Evolutionary conservation across 2,888 invertebrate species (phyloP).

Genomic region (Rugalucina vietnamica): DNA sequence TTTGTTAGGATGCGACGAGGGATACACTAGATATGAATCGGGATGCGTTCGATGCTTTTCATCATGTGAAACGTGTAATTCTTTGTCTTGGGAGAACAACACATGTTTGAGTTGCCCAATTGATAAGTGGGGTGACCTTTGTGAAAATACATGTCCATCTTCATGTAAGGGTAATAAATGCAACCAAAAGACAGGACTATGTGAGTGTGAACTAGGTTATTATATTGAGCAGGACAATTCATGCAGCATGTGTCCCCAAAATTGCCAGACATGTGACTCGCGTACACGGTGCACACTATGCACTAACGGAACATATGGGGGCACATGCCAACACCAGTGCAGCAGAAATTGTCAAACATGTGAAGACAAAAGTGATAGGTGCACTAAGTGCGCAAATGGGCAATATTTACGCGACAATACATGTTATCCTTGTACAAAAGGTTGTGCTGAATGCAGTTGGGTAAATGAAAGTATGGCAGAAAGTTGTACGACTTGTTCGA

Average conservation of each 20-base stretch:
- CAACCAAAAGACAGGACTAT: background rate
- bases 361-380: background rate
- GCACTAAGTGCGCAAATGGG: background rate
- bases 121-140: background rate
- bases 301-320: background rate
- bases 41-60: background rate
- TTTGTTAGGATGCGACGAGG: background rate
- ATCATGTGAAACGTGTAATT: background rate
- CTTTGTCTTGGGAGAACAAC: background rate
- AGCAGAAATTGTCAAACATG: background rate
- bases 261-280: background rate
- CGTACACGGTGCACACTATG: background rate
- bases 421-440: background rate
- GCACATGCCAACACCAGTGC: constrained; percentile 1
- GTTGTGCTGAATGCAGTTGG: background rate
- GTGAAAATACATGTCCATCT: background rate
- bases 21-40: background rate
- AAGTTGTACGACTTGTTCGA: background rate
- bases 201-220: background rate
- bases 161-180: background rate
- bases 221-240: background rate
- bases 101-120: background rate
- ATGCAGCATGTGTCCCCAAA: background rate
- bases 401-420: background rate
- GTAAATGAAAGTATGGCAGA: background rate